A percentile compares a stretch with the other conserved stretches of the same genome.
Evolutionary conservation across 2,797 vertebrate species (phyloP).

Genomic region (Chaunax sp.): DNA sequence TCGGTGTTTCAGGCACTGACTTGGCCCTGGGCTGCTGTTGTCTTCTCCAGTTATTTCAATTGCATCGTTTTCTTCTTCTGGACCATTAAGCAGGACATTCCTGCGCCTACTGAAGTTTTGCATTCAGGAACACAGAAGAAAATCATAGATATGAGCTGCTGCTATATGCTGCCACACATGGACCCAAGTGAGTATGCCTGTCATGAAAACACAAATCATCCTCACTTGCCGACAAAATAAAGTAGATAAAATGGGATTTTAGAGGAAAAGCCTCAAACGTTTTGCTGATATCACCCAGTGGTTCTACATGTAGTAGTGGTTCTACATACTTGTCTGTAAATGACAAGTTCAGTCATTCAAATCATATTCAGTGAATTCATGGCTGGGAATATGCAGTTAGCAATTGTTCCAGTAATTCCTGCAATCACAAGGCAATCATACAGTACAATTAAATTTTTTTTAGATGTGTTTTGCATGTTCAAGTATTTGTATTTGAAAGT

Average conservation of each 20-base stretch:
- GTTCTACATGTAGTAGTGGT: conserved; percentile 18
- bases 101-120: conserved; percentile 72
- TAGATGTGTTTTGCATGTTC: no score
- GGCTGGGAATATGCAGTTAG: no score
- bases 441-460: no score
- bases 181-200: conserved; percentile 92
- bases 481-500: no score
- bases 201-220: conserved; percentile 44
- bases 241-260: background rate
- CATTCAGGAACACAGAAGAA: conserved; percentile 83
- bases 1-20: conserved; percentile 58
- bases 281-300: conserved; percentile 30
- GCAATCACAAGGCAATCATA: no score
- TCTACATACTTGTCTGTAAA: no score
- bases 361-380: no score
- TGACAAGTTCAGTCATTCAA: no score
- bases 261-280: background rate
- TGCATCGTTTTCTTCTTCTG: conserved; percentile 77
- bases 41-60: conserved; percentile 11
- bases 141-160: conserved; percentile 88
- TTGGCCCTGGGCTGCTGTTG: conserved; percentile 31
- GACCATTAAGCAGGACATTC: conserved; percentile 81
- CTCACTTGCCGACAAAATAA: background rate
- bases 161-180: conserved; percentile 84
- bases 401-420: no score